Evolutionary conservation across 1,140 invertebrate species (phyloP).

Genomic region (Chironomus tepperi): DNA sequence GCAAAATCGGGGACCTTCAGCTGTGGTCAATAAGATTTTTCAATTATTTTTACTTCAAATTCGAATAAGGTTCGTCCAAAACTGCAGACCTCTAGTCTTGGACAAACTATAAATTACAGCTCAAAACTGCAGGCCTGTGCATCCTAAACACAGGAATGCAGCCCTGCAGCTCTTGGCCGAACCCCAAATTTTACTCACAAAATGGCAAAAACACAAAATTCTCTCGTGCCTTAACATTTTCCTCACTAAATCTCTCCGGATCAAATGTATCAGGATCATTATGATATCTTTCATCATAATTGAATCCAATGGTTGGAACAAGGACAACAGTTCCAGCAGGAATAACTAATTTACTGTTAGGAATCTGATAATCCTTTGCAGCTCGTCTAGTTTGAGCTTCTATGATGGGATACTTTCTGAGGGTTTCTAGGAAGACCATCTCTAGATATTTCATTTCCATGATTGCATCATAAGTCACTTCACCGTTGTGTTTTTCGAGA

Average conservation of each 20-base stretch:
- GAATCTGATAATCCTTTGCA: slow-evolving; percentile 43
- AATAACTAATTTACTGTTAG: slow-evolving; percentile 44
- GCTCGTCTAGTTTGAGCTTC: slow-evolving; percentile 36
- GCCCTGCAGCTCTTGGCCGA: too few species aligned
- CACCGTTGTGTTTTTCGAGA: slow-evolving; percentile 35
- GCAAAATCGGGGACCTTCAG: slow-evolving; percentile 48
- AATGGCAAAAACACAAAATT: slow-evolving; percentile 46
- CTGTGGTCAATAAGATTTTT: too few species aligned
- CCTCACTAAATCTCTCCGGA: slow-evolving; percentile 61
- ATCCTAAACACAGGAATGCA: too few species aligned
- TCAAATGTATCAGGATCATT: slow-evolving; percentile 59
- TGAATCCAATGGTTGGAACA: slow-evolving; percentile 48
- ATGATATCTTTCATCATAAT: slow-evolving; percentile 57
- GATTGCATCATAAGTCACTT: slow-evolving; percentile 38
- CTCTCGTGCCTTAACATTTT: slow-evolving; percentile 37
- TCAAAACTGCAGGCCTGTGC: too few species aligned
- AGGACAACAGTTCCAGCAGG: slow-evolving; percentile 46
- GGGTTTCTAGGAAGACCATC: slow-evolving; percentile 33
- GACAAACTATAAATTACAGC: too few species aligned
- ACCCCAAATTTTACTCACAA: slow-evolving; percentile 36
- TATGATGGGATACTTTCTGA: slow-evolving; percentile 41
- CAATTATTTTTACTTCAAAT: too few species aligned
- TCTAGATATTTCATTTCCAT: slow-evolving; percentile 35
- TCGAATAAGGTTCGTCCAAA: too few species aligned
- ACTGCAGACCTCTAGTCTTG: too few species aligned